Conservation (phyloP, 2,113 vertebrate genomes). For the Salvelinus fontinalis region DNA sequence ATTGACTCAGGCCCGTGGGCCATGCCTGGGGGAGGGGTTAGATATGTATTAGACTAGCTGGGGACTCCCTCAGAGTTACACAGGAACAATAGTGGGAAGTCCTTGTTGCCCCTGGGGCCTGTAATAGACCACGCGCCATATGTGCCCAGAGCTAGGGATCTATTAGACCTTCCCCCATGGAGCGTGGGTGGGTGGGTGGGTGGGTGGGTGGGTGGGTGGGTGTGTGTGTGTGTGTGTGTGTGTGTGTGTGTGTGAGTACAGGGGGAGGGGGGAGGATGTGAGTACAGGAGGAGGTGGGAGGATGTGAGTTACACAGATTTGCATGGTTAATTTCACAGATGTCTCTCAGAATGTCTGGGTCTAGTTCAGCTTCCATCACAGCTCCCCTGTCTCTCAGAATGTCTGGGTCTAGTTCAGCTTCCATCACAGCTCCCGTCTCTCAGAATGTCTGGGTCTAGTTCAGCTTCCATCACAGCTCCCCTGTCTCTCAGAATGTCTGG, state of each 20-base stretch:
- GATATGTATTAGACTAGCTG: constrained; percentile 36
- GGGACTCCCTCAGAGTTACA: constrained; percentile 44
- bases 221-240: neutral
- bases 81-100: constrained; percentile 54
- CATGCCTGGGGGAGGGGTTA: constrained; percentile 48
- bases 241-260: too few relatives aligned
- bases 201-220: too few relatives aligned
- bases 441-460: neutral
- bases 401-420: too few relatives aligned
- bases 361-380: too few relatives aligned
- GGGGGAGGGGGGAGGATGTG: too few relatives aligned
- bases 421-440: too few relatives aligned
- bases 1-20: constrained; percentile 50
- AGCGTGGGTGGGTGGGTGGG: constrained; percentile 1
- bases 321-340: too few relatives aligned
- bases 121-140: constrained; percentile 52
- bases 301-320: neutral
- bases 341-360: too few relatives aligned
- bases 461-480: too few relatives aligned
- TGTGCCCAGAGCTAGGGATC: constrained; percentile 42
- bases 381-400: too few relatives aligned
- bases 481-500: too few relatives aligned
- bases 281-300: neutral
- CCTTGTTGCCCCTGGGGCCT: constrained; percentile 42
- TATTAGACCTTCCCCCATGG: constrained; percentile 31